Percentiles rank a stretch among this genome's conserved stretches.
phyloP scores from a whole-genome alignment of 2,888 invertebrate genomes.

The Drosophila limbata region DNA sequence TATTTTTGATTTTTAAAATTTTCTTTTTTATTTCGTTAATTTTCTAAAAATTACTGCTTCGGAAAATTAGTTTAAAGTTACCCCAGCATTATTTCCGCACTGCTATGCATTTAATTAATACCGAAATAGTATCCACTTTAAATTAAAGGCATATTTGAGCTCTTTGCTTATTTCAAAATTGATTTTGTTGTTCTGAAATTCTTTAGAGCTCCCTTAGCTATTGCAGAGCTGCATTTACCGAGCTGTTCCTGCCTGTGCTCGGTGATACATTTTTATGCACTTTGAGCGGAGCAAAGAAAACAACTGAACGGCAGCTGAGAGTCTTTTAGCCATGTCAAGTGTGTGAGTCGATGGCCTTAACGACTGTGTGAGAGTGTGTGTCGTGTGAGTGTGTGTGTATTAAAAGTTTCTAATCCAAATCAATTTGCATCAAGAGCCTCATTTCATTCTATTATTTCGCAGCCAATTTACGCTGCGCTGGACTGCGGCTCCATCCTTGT shows the following conservation, averaged over 20 bases:
- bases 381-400: slow-evolving; percentile 37
- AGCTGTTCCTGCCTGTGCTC: slow-evolving; percentile 16
- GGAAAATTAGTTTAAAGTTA: not conserved
- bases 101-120: not conserved
- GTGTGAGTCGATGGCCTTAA: slow-evolving; percentile 36
- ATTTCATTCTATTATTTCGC: slow-evolving; percentile 84
- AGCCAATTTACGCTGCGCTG: slow-evolving; percentile 74
- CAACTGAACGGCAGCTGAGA: slow-evolving; percentile 43
- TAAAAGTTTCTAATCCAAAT: slow-evolving; percentile 83
- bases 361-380: not conserved
- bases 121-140: slow-evolving; percentile 12
- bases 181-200: slow-evolving; percentile 44
- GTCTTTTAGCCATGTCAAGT: slow-evolving; percentile 36
- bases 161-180: slow-evolving; percentile 37
- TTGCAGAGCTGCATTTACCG: slow-evolving; percentile 23
- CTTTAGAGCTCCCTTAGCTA: slow-evolving; percentile 17
- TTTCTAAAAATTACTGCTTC: no score
- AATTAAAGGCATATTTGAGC: slow-evolving; percentile 24
- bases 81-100: not conserved
- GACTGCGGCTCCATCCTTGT: slow-evolving; percentile 58
- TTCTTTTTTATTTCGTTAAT: no score
- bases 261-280: slow-evolving; percentile 69
- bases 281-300: slow-evolving; percentile 47
- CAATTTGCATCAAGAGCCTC: slow-evolving; percentile 84
- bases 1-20: not conserved